A percentile compares a stretch with the other conserved stretches of the same genome.
Evolutionary conservation across 2,113 vertebrate genomes (phyloP).

Genomic region (Pelusios castaneus): DNA sequence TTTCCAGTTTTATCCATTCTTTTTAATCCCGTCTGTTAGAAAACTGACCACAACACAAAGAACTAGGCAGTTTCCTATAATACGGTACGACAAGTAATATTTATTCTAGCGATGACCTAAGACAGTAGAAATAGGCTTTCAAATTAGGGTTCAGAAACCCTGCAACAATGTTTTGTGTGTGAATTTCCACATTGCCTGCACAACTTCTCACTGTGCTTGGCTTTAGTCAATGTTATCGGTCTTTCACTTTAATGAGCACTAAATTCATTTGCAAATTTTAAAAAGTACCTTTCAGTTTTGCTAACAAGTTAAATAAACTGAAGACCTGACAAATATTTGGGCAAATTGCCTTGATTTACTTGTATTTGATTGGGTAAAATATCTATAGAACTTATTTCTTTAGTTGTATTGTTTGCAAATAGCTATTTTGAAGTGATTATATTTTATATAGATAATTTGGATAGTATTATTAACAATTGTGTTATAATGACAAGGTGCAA

Average conservation of each 20-base stretch:
- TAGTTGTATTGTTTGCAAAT: conserved; percentile 49
- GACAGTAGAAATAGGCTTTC: not conserved
- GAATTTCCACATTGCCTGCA: not conserved
- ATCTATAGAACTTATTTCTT: conserved; percentile 64
- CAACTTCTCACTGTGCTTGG: not conserved
- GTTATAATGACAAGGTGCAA: not conserved
- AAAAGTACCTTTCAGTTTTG: conserved; percentile 1
- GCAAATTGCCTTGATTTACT: conserved; percentile 19
- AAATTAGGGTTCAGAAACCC: not conserved
- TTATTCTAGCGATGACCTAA: not conserved
- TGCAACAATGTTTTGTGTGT: not conserved
- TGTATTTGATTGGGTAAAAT: conserved; percentile 36
- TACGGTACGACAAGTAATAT: not conserved
- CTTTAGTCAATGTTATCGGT: not conserved
- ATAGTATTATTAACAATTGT: not conserved
- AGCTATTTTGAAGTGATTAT: conserved; percentile 19
- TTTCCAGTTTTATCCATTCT: not conserved
- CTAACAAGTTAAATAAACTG: not conserved
- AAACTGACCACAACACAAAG: not conserved
- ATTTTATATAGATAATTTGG: conserved; percentile 27
- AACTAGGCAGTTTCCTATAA: not conserved
- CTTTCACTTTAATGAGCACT: not conserved
- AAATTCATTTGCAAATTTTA: not conserved
- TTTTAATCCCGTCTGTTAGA: not conserved
- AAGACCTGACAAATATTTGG: conserved; percentile 39